A percentile compares a stretch with the other conserved stretches of the same genome.
These are phyloP conservation scores for Trichonephila inaurata DNA, from an alignment of 1,140 invertebrate genomes.

Conservation along the genomic window DNA sequence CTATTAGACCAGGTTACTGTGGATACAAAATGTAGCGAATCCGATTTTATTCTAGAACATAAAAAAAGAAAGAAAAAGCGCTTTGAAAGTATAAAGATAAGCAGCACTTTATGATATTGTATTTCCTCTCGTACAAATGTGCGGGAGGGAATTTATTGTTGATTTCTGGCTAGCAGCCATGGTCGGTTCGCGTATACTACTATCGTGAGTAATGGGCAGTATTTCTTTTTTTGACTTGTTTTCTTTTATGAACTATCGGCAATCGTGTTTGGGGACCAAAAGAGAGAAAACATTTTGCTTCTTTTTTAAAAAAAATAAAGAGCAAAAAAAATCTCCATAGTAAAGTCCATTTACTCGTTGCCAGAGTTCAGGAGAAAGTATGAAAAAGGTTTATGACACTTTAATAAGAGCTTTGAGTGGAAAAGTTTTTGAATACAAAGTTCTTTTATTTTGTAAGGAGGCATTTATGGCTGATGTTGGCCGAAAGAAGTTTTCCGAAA, in stretches of 20 bases:
- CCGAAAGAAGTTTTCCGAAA: too few relatives aligned
- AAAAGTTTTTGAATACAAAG: background rate
- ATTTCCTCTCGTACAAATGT: background rate
- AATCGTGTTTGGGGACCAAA: background rate
- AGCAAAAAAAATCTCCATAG: background rate
- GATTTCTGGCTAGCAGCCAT: background rate
- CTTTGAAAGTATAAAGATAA: background rate
- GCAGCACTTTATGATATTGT: slow-evolving; percentile 14
- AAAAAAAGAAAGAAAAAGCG: background rate
- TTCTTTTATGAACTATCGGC: background rate
- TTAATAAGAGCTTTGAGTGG: slow-evolving; percentile 5
- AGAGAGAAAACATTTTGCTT: background rate
- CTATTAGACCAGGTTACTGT: background rate
- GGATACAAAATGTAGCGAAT: slow-evolving; percentile 2
- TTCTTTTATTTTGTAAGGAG: background rate
- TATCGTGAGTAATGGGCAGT: background rate
- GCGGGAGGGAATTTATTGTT: background rate
- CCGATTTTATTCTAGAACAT: background rate
- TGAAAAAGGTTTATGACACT: slow-evolving; percentile 4
- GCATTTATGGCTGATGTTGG: too few relatives aligned
- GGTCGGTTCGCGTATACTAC: background rate
- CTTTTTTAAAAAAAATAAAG: background rate
- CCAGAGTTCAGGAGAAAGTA: background rate
- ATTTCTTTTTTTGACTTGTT: background rate
- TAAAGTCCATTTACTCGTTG: background rate